A percentile compares a stretch with the other conserved stretches of the same genome.
Conservation (phyloP, 2,888 invertebrate species). For the Myopa tessellatipennis region DNA sequence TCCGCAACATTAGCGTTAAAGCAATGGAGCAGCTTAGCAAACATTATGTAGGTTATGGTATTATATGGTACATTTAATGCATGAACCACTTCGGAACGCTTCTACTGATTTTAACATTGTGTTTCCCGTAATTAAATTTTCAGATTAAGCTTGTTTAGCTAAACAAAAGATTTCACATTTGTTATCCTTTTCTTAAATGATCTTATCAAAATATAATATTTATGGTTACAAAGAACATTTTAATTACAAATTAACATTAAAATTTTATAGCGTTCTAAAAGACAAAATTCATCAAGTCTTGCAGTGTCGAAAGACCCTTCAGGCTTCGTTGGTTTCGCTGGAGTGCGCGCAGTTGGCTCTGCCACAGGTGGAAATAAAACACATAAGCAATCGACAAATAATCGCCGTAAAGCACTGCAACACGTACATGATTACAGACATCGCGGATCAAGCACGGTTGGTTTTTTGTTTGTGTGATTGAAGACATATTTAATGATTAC, state of each 20-base stretch:
- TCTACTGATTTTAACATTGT: not conserved
- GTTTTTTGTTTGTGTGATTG: not conserved
- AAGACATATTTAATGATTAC: not conserved
- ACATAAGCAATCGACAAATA: slow-evolving; percentile 64
- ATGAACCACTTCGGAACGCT: not conserved
- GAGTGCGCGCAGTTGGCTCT: slow-evolving; percentile 64
- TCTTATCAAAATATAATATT: too few relatives aligned
- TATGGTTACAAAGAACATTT: too few relatives aligned
- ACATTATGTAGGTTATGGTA: slow-evolving; percentile 53
- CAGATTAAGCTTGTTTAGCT: too few relatives aligned
- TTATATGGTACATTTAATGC: not conserved
- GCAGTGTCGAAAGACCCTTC: slow-evolving; percentile 61
- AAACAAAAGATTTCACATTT: too few relatives aligned
- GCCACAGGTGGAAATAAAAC: slow-evolving; percentile 66
- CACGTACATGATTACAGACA: slow-evolving; percentile 65
- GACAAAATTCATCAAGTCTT: slow-evolving; percentile 60
- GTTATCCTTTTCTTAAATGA: too few relatives aligned
- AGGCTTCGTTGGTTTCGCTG: slow-evolving; percentile 63
- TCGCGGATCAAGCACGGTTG: slow-evolving; percentile 62
- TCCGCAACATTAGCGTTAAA: slow-evolving; percentile 60
- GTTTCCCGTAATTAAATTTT: too few relatives aligned
- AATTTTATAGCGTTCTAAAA: slow-evolving; percentile 55
- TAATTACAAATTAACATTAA: not conserved
- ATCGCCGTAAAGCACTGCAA: slow-evolving; percentile 65
- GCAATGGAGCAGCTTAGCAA: slow-evolving; percentile 59